Evolutionary conservation across 2,797 vertebrate genomes (phyloP).

Genomic region (Hapalemur alaotrensis): DNA sequence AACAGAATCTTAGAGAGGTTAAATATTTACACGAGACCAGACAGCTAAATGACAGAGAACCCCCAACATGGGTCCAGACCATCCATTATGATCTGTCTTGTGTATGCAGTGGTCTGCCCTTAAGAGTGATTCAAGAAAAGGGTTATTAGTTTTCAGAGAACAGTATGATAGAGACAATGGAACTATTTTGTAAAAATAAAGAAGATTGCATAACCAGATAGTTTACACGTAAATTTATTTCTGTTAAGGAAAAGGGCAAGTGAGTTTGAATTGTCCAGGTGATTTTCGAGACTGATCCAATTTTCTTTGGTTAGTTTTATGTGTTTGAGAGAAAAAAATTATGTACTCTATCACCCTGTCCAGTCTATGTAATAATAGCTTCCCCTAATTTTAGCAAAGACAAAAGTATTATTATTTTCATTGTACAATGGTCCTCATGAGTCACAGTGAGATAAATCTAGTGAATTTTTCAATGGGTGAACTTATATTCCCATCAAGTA

Average conservation of each 20-base stretch:
- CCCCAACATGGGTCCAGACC: background rate
- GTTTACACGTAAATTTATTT: constrained; percentile 32
- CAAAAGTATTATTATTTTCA: background rate
- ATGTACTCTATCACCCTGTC: background rate
- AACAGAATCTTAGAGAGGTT: background rate
- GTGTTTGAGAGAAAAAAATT: background rate
- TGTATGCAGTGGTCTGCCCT: background rate
- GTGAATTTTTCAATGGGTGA: background rate
- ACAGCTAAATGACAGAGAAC: background rate
- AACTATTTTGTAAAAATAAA: constrained; percentile 27
- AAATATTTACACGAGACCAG: background rate
- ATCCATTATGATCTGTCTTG: background rate
- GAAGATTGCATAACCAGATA: background rate
- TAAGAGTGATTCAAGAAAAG: background rate
- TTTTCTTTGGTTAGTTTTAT: constrained; percentile 1
- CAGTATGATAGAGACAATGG: background rate
- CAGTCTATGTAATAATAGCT: background rate
- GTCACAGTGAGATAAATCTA: background rate
- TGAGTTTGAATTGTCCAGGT: constrained; percentile 20
- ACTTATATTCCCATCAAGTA: background rate
- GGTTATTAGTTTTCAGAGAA: background rate
- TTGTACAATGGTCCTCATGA: background rate
- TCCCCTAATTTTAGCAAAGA: background rate
- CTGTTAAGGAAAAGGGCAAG: background rate
- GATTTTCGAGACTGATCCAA: constrained; percentile 29